Evolutionary conservation across 2,888 invertebrate genomes (phyloP).

Genomic region (Stenoptilia bipunctidactyla): DNA sequence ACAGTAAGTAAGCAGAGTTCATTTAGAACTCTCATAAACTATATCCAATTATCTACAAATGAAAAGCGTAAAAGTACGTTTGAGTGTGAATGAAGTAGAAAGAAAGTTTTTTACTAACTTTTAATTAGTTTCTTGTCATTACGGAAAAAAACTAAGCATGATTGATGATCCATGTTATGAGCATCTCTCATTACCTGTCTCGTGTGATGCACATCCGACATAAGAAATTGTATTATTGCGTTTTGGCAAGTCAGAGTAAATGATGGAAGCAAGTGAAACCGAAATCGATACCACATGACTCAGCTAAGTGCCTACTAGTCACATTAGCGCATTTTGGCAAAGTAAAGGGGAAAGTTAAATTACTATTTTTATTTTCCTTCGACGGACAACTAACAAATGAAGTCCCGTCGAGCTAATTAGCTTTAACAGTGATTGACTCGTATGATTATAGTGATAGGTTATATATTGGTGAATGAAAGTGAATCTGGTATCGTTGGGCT

Average conservation of each 20-base stretch:
- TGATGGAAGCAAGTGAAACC: constrained; percentile 55
- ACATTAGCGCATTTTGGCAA: constrained; percentile 56
- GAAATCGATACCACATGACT: constrained; percentile 58
- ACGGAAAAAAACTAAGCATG: background rate
- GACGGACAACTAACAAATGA: constrained; percentile 3
- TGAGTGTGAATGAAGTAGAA: too few species aligned
- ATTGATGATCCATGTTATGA: background rate
- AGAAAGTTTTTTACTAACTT: too few species aligned
- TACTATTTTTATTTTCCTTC: constrained; percentile 58
- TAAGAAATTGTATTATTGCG: constrained; percentile 6
- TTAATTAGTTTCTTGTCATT: too few species aligned
- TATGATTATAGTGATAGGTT: background rate
- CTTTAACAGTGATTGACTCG: background rate
- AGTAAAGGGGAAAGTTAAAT: constrained; percentile 64
- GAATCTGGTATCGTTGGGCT: too few species aligned
- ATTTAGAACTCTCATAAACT: too few species aligned
- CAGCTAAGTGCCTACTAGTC: constrained; percentile 45
- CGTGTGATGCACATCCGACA: background rate
- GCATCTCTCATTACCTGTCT: background rate
- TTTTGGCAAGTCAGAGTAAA: constrained; percentile 38
- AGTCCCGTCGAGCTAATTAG: background rate
- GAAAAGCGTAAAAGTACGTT: too few species aligned
- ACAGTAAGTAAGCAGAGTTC: too few species aligned
- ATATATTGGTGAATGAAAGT: background rate
- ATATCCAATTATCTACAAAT: too few species aligned